These are phyloP conservation scores for Chelidonichthys spinosus DNA, from an alignment of 2,797 vertebrate species.

Conservation along the genomic window DNA sequence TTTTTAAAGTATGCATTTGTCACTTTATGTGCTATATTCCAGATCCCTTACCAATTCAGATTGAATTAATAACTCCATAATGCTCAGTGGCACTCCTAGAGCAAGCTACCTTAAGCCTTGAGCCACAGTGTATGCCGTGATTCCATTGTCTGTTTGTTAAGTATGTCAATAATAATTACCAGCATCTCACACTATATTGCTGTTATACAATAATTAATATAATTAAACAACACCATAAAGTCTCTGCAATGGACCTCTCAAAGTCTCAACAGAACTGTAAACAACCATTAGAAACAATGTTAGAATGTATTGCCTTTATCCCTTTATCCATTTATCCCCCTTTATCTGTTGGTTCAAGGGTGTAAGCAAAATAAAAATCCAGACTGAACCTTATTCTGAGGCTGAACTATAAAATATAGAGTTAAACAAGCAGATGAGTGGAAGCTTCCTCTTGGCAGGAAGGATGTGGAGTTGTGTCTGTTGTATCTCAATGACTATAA, in stretches of 20 bases:
- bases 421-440: conserved; percentile 27
- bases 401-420: conserved; percentile 23
- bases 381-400: conserved; percentile 35
- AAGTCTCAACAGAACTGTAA: background rate
- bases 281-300: background rate
- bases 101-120: too few relatives aligned
- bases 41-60: background rate
- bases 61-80: background rate
- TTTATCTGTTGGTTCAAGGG: conserved; percentile 8
- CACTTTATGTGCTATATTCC: background rate
- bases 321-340: too few relatives aligned
- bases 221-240: background rate
- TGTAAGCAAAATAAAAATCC: conserved; percentile 13
- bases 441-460: conserved; percentile 75
- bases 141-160: background rate
- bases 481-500: conserved; percentile 60
- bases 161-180: background rate
- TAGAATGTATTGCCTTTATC: background rate
- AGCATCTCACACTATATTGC: background rate
- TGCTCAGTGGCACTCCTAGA: background rate
- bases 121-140: background rate
- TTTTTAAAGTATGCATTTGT: background rate
- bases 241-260: background rate
- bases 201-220: background rate
- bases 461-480: conserved; percentile 74